Evolutionary conservation across 2,113 vertebrate species (phyloP).

Genomic region (Hydrolagus affinis): DNA sequence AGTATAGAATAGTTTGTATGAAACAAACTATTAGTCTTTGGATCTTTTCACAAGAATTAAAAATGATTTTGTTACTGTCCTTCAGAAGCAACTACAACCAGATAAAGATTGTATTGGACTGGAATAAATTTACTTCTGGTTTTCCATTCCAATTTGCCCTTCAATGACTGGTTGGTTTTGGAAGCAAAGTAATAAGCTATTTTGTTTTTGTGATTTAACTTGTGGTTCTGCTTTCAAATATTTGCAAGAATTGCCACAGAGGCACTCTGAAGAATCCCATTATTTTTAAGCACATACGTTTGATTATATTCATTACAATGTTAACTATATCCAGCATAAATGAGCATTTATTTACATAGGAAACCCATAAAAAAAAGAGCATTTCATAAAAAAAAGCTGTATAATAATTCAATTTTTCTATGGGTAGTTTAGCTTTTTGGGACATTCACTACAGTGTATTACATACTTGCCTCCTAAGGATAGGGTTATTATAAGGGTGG

Average conservation of each 20-base stretch:
- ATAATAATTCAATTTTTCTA: too few relatives aligned
- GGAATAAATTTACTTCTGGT: not conserved
- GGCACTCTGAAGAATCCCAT: not conserved
- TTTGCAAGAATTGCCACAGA: not conserved
- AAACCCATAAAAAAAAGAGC: too few relatives aligned
- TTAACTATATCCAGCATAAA: too few relatives aligned
- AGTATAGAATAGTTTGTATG: not conserved
- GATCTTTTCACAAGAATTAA: not conserved
- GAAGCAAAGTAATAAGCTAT: too few relatives aligned
- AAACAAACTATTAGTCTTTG: slow-evolving; percentile 1
- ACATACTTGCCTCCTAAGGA: too few relatives aligned
- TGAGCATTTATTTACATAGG: too few relatives aligned
- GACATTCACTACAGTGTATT: too few relatives aligned
- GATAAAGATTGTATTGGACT: not conserved
- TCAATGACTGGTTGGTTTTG: not conserved
- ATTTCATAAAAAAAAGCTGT: too few relatives aligned
- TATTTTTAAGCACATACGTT: not conserved
- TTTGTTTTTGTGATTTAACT: not conserved
- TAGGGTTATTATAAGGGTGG: too few relatives aligned
- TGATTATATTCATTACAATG: not conserved
- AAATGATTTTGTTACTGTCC: not conserved
- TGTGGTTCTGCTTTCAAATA: not conserved
- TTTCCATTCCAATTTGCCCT: not conserved
- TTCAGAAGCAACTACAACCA: not conserved
- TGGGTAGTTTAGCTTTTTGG: too few relatives aligned